phyloP scores from a whole-genome alignment of 2,888 invertebrate genomes.

The Empis stercorea region DNA sequence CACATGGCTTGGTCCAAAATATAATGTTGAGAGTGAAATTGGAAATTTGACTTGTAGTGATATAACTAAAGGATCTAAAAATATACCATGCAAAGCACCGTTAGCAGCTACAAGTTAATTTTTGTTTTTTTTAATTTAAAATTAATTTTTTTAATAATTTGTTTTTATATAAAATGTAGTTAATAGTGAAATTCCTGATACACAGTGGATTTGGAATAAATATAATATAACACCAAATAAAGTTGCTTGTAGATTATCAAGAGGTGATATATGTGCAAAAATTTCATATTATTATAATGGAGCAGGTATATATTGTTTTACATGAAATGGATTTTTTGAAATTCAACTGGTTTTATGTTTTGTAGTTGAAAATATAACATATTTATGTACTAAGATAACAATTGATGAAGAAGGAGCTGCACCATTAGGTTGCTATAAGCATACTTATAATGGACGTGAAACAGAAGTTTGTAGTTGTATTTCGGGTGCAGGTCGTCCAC shows the following conservation, averaged over 20 bases:
- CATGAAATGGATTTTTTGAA: background rate
- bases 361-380: slow-evolving; percentile 53
- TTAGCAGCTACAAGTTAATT: slow-evolving; percentile 52
- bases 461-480: slow-evolving; percentile 41
- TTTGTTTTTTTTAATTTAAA: slow-evolving; percentile 25
- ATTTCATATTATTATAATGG: slow-evolving; percentile 50
- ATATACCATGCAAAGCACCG: slow-evolving; percentile 49
- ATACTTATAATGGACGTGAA: slow-evolving; percentile 38
- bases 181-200: slow-evolving; percentile 49
- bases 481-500: slow-evolving; percentile 30
- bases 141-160: background rate
- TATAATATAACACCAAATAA: slow-evolving; percentile 28
- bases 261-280: slow-evolving; percentile 50
- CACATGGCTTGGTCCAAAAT: slow-evolving; percentile 56
- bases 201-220: slow-evolving; percentile 46
- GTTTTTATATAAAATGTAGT: slow-evolving; percentile 29
- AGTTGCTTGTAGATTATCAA: slow-evolving; percentile 43
- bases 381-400: slow-evolving; percentile 53
- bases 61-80: slow-evolving; percentile 39
- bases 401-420: slow-evolving; percentile 37
- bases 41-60: slow-evolving; percentile 42
- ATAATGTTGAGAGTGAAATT: slow-evolving; percentile 42
- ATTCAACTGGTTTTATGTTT: too few relatives aligned
- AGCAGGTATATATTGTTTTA: slow-evolving; percentile 38
- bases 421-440: slow-evolving; percentile 46